phyloP scores from a whole-genome alignment of 2,113 vertebrate species.

The Thinocorus orbignyianus region DNA sequence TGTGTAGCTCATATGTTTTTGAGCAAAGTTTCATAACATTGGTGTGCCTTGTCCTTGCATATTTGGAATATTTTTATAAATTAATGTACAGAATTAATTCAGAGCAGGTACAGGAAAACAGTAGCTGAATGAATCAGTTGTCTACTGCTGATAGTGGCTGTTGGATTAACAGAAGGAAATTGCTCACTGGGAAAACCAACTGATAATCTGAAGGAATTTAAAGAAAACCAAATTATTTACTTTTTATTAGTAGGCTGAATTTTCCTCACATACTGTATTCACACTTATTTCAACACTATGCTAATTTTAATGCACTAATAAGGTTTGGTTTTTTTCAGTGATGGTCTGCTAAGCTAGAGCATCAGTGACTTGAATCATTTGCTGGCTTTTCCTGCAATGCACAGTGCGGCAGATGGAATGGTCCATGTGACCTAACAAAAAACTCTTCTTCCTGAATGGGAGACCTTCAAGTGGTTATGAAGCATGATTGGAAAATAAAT shows the following conservation, averaged over 20 bases:
- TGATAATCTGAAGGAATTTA: not conserved
- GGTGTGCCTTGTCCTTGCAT: not conserved
- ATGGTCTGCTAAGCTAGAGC: not conserved
- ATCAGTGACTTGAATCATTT: not conserved
- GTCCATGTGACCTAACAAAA: not conserved
- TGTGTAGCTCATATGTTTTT: not conserved
- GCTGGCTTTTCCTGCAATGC: not conserved
- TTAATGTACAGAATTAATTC: not conserved
- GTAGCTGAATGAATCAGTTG: not conserved
- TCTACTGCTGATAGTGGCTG: not conserved
- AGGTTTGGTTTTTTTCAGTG: not conserved
- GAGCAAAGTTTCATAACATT: not conserved
- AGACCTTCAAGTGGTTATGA: not conserved
- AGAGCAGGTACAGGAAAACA: not conserved
- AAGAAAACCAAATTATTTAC: not conserved
- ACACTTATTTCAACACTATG: not conserved
- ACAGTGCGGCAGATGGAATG: not conserved
- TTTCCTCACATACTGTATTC: not conserved
- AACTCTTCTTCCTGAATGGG: not conserved
- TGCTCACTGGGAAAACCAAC: not conserved
- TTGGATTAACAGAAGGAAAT: not conserved
- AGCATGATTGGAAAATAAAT: slow-evolving; percentile 17
- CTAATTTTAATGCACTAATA: not conserved
- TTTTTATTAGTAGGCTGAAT: not conserved
- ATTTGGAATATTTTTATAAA: not conserved